These are phyloP conservation scores for Torymus auratus DNA, from an alignment of 2,888 invertebrate genomes.

Conservation along the genomic window DNA sequence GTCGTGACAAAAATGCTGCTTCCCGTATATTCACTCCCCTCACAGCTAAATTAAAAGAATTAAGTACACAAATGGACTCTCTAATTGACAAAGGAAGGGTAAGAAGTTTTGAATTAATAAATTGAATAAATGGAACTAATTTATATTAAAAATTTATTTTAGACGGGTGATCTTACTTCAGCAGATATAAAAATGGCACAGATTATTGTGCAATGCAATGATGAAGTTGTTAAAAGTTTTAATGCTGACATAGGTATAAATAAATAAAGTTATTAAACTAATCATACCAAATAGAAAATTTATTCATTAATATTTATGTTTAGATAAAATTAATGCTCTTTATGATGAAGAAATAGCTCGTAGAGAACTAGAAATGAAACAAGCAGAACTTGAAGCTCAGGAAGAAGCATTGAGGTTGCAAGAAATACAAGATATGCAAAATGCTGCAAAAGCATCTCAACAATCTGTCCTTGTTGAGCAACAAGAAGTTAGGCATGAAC, in stretches of 20 bases:
- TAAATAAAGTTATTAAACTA: not conserved
- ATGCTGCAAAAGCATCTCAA: conserved; percentile 12
- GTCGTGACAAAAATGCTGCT: conserved; percentile 67
- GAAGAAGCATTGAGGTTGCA: conserved; percentile 56
- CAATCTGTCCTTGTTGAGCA: conserved; percentile 12
- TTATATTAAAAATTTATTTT: conserved; percentile 14
- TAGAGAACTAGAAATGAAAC: conserved; percentile 79
- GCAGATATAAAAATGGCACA: conserved; percentile 69
- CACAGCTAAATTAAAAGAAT: conserved; percentile 70
- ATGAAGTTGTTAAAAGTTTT: conserved; percentile 66
- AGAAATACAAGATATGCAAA: conserved; percentile 50
- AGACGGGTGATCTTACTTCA: conserved; percentile 68
- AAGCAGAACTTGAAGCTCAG: conserved; percentile 74
- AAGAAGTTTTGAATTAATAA: conserved; percentile 41
- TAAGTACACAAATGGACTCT: conserved; percentile 68
- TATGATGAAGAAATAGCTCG: conserved; percentile 66
- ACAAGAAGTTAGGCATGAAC: conserved; percentile 38
- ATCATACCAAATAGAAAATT: not conserved
- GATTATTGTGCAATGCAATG: conserved; percentile 65
- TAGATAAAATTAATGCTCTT: conserved; percentile 66
- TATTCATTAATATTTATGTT: conserved; percentile 29
- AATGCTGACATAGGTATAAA: conserved; percentile 68
- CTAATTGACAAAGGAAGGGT: conserved; percentile 70
- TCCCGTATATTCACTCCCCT: conserved; percentile 63
- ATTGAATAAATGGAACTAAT: not conserved